These are phyloP conservation scores for Eristalis intricaria DNA, from an alignment of 2,888 invertebrate species.

Conservation along the genomic window DNA sequence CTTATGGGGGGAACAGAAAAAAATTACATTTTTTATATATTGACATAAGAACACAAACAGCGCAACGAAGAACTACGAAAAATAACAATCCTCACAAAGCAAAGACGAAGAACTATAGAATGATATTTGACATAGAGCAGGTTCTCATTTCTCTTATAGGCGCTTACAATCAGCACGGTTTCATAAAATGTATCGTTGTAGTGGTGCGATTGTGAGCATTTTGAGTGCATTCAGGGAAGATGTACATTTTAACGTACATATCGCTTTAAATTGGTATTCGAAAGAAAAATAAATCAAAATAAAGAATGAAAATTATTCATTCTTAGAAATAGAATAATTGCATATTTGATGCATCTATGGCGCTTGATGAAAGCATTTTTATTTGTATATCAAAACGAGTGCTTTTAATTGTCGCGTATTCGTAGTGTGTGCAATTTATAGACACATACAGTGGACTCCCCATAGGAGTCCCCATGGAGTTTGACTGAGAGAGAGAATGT, in stretches of 20 bases:
- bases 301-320: not conserved
- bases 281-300: too few relatives aligned
- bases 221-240: conserved; percentile 15
- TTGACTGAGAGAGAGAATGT: too few relatives aligned
- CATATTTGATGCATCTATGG: too few relatives aligned
- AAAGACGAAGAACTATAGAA: conserved; percentile 11
- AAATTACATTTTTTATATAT: conserved; percentile 48
- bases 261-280: not conserved
- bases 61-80: conserved; percentile 53
- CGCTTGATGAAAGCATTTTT: too few relatives aligned
- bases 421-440: too few relatives aligned
- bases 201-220: not conserved
- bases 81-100: conserved; percentile 46
- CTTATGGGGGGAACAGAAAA: conserved; percentile 14
- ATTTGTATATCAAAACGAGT: too few relatives aligned
- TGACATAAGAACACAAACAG: conserved; percentile 67
- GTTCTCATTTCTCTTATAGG: conserved; percentile 26
- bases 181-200: not conserved
- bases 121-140: conserved; percentile 7
- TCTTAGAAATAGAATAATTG: too few relatives aligned
- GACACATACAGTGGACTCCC: too few relatives aligned
- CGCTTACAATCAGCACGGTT: not conserved
- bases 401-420: too few relatives aligned
- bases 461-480: too few relatives aligned
- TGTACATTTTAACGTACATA: not conserved